phyloP scores from a whole-genome alignment of 1,140 invertebrate species.

The Nasonia giraulti region DNA sequence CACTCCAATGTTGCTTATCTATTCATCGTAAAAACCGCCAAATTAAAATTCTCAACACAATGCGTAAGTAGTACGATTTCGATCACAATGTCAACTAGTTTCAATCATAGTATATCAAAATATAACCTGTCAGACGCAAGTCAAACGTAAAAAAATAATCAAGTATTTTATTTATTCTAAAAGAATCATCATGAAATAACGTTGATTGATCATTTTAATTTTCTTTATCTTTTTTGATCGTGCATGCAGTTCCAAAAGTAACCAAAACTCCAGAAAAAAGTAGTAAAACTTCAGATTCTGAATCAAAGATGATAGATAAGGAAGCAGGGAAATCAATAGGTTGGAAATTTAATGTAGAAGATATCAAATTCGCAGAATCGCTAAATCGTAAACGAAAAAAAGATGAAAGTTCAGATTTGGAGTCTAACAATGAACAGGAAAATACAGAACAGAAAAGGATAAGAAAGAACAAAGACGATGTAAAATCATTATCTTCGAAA shows the following conservation, averaged over 20 bases:
- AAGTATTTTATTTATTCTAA: too few relatives aligned
- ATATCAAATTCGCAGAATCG: background rate
- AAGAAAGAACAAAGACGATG: background rate
- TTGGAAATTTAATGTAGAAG: background rate
- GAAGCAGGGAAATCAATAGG: background rate
- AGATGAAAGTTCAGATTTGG: too few relatives aligned
- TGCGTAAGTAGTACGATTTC: slow-evolving; percentile 14
- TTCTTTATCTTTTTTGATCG: background rate
- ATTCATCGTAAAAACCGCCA: too few relatives aligned
- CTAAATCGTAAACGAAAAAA: too few relatives aligned
- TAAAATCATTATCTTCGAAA: too few relatives aligned
- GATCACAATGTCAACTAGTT: background rate
- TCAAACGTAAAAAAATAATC: too few relatives aligned
- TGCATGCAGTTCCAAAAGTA: background rate
- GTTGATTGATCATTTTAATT: too few relatives aligned
- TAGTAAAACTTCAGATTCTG: background rate
- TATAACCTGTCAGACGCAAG: slow-evolving; percentile 13
- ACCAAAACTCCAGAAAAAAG: background rate
- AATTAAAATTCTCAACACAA: background rate
- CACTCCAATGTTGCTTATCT: too few relatives aligned
- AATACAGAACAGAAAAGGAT: background rate
- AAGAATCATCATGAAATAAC: too few relatives aligned
- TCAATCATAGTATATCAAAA: background rate
- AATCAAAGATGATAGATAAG: background rate
- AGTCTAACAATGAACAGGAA: background rate